Conservation (phyloP, 2,113 vertebrate genomes). For the Hystrix cristata region DNA sequence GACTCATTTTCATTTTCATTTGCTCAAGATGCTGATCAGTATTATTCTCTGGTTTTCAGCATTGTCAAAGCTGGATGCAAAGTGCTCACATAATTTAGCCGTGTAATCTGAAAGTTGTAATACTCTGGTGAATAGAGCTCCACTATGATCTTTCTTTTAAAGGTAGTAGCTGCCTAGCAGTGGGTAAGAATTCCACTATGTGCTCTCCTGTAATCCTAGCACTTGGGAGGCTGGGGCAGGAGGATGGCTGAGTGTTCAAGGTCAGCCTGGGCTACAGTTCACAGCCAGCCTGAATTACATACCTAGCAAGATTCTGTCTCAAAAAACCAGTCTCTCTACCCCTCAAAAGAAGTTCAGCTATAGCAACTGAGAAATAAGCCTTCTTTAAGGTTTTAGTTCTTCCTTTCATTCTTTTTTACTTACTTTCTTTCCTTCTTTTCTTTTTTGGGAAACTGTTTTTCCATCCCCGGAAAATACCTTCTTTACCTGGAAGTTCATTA, state of each 20-base stretch:
- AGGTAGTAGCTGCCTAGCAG: background rate
- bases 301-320: background rate
- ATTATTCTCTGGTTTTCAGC: conserved; percentile 3
- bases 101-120: background rate
- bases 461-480: background rate
- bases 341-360: background rate
- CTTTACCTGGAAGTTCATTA: background rate
- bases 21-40: background rate
- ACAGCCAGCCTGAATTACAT: background rate
- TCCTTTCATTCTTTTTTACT: background rate
- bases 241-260: background rate
- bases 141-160: background rate
- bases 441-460: background rate
- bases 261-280: background rate
- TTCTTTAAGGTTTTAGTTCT: background rate
- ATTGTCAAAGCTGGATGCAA: background rate
- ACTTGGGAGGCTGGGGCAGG: background rate
- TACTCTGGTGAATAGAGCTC: background rate
- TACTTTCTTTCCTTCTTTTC: background rate
- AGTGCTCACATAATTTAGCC: background rate
- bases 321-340: background rate
- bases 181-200: background rate
- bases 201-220: background rate
- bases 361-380: background rate
- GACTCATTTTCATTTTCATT: conserved; percentile 47